These are phyloP conservation scores for Crotalus viridis DNA, from an alignment of 2,113 vertebrate genomes.

Conservation along the genomic window DNA sequence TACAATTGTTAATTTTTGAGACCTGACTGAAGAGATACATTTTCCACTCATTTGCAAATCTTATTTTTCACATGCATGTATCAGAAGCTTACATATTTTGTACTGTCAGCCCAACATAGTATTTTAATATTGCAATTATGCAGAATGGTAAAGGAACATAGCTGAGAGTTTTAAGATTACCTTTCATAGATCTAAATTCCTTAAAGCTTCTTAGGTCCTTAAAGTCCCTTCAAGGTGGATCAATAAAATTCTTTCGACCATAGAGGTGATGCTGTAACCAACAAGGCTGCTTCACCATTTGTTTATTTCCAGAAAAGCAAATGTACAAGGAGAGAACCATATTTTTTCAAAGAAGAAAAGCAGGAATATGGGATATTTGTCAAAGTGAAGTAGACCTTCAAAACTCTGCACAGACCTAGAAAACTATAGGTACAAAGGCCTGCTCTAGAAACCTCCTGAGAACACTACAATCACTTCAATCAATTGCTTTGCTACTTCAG, in stretches of 20 bases:
- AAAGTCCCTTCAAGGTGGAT: neutral
- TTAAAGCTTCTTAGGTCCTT: too few relatives aligned
- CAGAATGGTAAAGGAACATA: neutral
- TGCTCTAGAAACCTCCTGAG: neutral
- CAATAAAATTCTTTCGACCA: neutral
- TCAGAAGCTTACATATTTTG: neutral
- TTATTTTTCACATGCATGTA: neutral
- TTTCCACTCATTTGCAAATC: neutral
- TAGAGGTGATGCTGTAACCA: neutral
- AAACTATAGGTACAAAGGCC: neutral
- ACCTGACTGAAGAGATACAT: neutral
- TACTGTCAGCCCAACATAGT: neutral
- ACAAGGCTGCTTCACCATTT: neutral
- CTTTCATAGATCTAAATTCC: neutral
- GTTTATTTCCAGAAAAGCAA: neutral
- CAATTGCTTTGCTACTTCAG: neutral
- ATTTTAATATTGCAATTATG: neutral
- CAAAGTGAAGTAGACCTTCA: neutral
- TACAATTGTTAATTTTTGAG: neutral
- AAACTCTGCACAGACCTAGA: neutral
- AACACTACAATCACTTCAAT: neutral
- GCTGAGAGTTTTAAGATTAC: neutral
- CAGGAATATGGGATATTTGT: neutral
- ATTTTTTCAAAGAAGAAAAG: neutral
- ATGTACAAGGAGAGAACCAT: neutral